phyloP scores from a whole-genome alignment of 2,113 vertebrate species.

The Sinocyclocheilus grahami region DNA sequence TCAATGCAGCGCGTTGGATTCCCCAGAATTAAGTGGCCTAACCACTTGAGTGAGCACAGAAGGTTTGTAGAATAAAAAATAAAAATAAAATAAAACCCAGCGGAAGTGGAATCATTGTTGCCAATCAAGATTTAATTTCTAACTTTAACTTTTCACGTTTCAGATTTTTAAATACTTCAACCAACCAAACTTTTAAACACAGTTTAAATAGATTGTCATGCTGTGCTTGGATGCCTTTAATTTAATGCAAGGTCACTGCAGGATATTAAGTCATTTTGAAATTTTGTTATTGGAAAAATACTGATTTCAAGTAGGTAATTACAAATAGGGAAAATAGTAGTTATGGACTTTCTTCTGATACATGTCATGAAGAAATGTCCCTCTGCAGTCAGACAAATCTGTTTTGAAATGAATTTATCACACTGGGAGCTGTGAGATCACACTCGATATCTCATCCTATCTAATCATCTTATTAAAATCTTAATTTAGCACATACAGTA shows the following conservation, averaged over 20 bases:
- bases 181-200: not conserved
- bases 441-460: not conserved
- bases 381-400: not conserved
- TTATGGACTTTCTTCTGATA: not conserved
- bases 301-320: too few species aligned
- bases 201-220: not conserved
- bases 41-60: too few species aligned
- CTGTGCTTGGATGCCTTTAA: not conserved
- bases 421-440: not conserved
- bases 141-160: not conserved
- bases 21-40: too few species aligned
- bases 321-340: too few species aligned
- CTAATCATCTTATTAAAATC: conserved; percentile 1
- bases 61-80: too few species aligned
- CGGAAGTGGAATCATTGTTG: not conserved
- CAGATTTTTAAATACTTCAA: not conserved
- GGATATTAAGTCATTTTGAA: not conserved
- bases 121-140: not conserved
- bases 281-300: not conserved
- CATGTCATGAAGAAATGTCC: not conserved
- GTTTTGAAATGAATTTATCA: not conserved
- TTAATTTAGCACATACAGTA: not conserved
- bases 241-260: not conserved
- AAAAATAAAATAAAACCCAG: too few species aligned
- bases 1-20: too few species aligned